Evolutionary conservation across 2,113 vertebrate genomes (phyloP), one percentile per base, ranked within the genome.

Genomic region (Cyanoderma ruficeps): DNA sequence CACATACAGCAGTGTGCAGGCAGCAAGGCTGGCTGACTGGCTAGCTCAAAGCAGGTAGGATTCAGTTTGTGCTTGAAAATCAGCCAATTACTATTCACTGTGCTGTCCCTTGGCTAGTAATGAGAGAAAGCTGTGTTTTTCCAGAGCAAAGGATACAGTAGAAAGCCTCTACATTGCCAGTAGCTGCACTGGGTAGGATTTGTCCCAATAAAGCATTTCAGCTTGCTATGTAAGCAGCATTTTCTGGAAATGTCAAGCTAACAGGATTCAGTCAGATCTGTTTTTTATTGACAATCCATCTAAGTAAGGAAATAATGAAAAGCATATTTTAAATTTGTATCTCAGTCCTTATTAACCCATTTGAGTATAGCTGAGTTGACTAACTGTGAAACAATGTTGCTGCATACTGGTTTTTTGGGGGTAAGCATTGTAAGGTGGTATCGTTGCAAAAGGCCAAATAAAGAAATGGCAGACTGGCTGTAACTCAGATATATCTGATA

Each of bases 41-140:
- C 81, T 91, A 37, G 77, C 84, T 89, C 1, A 3, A 44, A 85
- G 75, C 79, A 93, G 84, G 93, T 94, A 93, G 75, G 82, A 87
- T 91, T 96, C 88, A 84, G 87, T 61, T 90, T 79, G 67, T 80
- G 84, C 91, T 83, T 96, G 93, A 95, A 96, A 95, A 96, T 94
- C 92, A 94, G 84, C 82, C 88, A 91, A 50, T 96, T 90, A 85
- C 82, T 88, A 91, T 94, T 95, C 90, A 55, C 42, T 88, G 63
- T 88, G 78, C 92, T 93, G 47, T 94, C 77, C 83, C 79, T 86
- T 79, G 68, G 75, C 93, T 88, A 85, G 53, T 90, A 87, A 93
- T 85, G 78, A 95, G 90, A 61, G 78, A 69, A 77, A 70, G 64
- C 85, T 92, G 61, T 87, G 85, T 76, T 93, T 91, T 84, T 61